phyloP scores from a whole-genome alignment of 92 coral and sea anemone genomes.

The Zoanthus gigantus region DNA sequence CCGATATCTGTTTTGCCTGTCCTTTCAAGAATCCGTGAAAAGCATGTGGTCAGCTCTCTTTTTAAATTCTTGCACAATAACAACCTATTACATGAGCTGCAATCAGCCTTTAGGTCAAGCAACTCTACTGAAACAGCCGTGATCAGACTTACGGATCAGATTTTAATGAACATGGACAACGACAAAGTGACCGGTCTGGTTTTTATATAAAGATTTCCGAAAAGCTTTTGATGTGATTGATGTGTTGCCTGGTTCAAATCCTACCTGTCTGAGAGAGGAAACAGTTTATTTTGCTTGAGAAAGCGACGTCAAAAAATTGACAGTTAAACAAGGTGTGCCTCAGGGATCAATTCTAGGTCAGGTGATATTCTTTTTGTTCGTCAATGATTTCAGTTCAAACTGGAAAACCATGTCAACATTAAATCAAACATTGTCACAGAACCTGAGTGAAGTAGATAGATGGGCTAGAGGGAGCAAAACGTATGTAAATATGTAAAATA shows the following conservation, averaged over 20 bases:
- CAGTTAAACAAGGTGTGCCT: no score
- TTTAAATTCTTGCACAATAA: no score
- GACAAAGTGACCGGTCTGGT: slow-evolving; percentile 54
- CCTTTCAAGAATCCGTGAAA: slow-evolving; percentile 31
- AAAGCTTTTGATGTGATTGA: slow-evolving; percentile 48
- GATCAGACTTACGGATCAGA: slow-evolving; percentile 45
- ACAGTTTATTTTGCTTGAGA: slow-evolving; percentile 48
- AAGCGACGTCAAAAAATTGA: slow-evolving; percentile 22
- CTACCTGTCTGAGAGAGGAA: slow-evolving; percentile 32
- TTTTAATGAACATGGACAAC: slow-evolving; percentile 50
- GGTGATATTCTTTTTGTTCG: no score
- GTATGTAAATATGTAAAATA: no score
- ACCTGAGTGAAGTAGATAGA: no score
- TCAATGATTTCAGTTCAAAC: no score
- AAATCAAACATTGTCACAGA: no score
- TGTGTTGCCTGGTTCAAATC: slow-evolving; percentile 23
- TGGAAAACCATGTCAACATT: no score
- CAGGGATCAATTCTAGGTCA: no score
- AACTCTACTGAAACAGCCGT: slow-evolving; percentile 51
- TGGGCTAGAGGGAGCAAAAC: no score
- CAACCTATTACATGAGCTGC: no score
- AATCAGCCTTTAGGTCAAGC: no score
- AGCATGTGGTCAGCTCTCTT: background rate
- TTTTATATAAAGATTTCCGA: slow-evolving; percentile 39
- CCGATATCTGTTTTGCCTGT: slow-evolving; percentile 33